phyloP scores from a whole-genome alignment of 2,888 invertebrate species.

The Lasioglossum leucozonium region DNA sequence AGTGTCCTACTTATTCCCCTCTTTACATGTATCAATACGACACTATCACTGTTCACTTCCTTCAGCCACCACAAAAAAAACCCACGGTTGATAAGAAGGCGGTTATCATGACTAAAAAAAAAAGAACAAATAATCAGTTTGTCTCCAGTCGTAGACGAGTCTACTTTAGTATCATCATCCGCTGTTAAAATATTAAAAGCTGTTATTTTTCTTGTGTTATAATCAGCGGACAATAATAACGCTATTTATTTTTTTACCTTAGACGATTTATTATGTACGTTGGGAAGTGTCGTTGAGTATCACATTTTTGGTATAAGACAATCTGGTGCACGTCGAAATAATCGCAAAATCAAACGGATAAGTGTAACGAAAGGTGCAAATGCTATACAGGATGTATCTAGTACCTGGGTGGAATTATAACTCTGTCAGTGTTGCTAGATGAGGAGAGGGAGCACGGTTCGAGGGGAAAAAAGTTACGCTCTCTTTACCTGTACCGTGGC shows the following conservation, averaged over 20 bases:
- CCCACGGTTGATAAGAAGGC: conserved; percentile 42
- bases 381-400: too few species aligned
- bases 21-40: background rate
- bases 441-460: too few species aligned
- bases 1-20: conserved; percentile 18
- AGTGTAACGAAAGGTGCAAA: too few species aligned
- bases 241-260: background rate
- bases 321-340: too few species aligned
- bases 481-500: too few species aligned
- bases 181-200: background rate
- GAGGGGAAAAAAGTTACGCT: too few species aligned
- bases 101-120: background rate
- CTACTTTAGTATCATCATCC: background rate
- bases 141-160: background rate
- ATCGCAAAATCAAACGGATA: too few species aligned
- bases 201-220: background rate
- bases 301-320: background rate
- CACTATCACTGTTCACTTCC: conserved; percentile 53
- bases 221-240: background rate
- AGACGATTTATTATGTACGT: background rate
- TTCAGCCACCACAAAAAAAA: conserved; percentile 27
- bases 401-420: too few species aligned
- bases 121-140: conserved; percentile 38
- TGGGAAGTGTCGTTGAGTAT: background rate
- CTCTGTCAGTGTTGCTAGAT: too few species aligned